Conservation (phyloP, 1,140 invertebrate genomes). For the Hyles vespertilio region DNA sequence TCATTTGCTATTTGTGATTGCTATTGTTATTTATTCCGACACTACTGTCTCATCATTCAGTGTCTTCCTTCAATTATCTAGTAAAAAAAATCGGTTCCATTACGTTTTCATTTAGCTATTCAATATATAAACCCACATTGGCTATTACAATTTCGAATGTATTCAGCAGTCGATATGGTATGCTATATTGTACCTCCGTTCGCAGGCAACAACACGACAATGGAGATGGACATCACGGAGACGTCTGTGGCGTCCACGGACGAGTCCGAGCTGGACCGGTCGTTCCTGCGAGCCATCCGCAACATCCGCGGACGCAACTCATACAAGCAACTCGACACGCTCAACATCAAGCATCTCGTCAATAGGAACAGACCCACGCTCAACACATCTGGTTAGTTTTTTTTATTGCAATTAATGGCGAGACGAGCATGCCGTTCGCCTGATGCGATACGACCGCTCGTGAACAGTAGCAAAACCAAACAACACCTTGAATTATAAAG, state of each 20-base stretch:
- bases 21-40: too few species aligned
- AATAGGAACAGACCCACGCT: constrained; percentile 23
- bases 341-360: constrained; percentile 25
- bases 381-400: background rate
- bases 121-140: too few species aligned
- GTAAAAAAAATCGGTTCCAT: too few species aligned
- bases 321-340: constrained; percentile 50
- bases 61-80: too few species aligned
- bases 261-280: constrained; percentile 25
- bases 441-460: too few species aligned
- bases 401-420: too few species aligned
- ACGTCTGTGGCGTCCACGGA: constrained; percentile 27
- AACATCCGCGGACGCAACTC: constrained; percentile 46
- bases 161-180: background rate
- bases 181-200: background rate
- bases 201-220: constrained; percentile 62
- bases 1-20: too few species aligned
- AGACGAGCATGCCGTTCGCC: too few species aligned
- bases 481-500: too few species aligned
- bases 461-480: too few species aligned
- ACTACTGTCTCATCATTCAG: too few species aligned
- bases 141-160: background rate
- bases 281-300: constrained; percentile 47
- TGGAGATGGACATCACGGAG: constrained; percentile 67
- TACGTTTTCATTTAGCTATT: too few species aligned